Evolutionary conservation across 2,888 invertebrate species (phyloP), one percentile per base, ranked within the genome.

Genomic region (Lochmaea crataegi): DNA sequence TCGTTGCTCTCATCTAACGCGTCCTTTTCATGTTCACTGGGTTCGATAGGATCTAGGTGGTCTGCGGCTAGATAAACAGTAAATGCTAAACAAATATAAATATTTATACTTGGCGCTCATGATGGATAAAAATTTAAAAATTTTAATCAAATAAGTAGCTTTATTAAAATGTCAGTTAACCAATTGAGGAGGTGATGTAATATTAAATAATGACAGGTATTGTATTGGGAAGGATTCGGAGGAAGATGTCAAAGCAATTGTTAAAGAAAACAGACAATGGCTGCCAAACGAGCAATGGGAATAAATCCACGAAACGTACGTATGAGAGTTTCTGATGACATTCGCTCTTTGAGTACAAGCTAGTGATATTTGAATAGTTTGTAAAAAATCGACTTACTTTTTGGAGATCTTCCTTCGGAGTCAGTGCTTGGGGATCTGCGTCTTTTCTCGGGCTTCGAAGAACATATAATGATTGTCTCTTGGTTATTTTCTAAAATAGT

Each of bases 391-490:
- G 84, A 83, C 75, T 80, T 82, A n/a, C 85, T 80, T 80, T 86
- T 85, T 18, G 83, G 82, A 53, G 83, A 81, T 67, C 75, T 78
- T 48, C 78, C 78, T 64, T 83, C 82, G 3, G 77, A 75, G 53
- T 85, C 85, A 9, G 79, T 77, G 76, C 85, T 84, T 6, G 76
- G 71, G 12, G 85, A 85, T 68, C 86, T 79, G 48, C 81, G 80
- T 74, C 86, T 78, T 74, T 86, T 86, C 58, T 85, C 85, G 60
- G 79, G 75, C 71, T 77, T 79, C 53, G 82, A 81, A 71, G 83
- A 85, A 83, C 84, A 85, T 63, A 82, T 84, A 80, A 86, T 85
- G 85, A 86, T 86, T 84, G 85, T 85, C 85, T 86, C 85, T 81
- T 84, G 83, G 76, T 86, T 82, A 78, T 82, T 83, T 79, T 85